A percentile compares a stretch with the other conserved stretches of the same genome.
These are phyloP conservation scores for Cichladusa arquata DNA, from an alignment of 2,113 vertebrate species.

Conservation along the genomic window DNA sequence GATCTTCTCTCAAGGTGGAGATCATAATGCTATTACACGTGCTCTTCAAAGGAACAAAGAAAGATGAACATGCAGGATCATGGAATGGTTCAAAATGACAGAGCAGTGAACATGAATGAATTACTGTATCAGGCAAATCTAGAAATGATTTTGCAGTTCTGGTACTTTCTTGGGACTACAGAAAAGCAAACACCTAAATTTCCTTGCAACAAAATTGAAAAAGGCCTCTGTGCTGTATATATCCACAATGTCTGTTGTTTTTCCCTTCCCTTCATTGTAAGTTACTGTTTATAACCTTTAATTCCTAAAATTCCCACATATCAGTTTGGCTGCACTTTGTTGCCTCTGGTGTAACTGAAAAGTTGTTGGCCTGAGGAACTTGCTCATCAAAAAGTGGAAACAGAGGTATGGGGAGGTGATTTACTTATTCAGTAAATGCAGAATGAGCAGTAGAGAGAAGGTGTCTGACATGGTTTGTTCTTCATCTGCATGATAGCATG, in stretches of 20 bases:
- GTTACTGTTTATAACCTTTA: neutral
- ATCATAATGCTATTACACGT: fast-evolving
- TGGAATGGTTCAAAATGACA: neutral
- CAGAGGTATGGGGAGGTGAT: neutral
- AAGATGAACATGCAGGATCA: neutral
- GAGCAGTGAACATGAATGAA: neutral
- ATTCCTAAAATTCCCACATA: neutral
- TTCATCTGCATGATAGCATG: neutral
- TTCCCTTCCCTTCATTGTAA: neutral
- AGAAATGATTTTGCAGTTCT: neutral
- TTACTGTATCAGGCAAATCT: neutral
- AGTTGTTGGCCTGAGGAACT: neutral
- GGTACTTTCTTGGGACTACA: neutral
- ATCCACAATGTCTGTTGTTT: neutral
- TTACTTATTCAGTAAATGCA: neutral
- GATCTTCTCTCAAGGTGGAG: neutral
- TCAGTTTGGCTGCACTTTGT: neutral
- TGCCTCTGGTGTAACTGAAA: neutral
- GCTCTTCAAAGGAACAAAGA: neutral
- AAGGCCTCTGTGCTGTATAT: neutral
- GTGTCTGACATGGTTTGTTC: neutral
- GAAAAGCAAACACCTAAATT: neutral
- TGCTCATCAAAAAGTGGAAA: neutral
- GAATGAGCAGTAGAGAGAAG: neutral
- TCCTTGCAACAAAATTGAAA: neutral